phyloP scores from a whole-genome alignment of 2,888 invertebrate species.

The Xanthia icteritia region DNA sequence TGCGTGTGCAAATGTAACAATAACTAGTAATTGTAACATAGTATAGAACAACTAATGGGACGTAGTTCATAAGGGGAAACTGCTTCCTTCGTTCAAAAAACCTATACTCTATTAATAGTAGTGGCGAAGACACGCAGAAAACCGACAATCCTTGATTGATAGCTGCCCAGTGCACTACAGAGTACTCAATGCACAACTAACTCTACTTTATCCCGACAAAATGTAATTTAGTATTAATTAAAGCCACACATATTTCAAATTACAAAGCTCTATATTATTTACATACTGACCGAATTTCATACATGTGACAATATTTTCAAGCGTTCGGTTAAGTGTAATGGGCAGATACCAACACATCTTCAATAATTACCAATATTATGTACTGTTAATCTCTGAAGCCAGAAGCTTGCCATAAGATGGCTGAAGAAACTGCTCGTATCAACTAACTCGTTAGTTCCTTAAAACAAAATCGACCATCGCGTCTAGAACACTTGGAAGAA shows the following conservation, averaged over 20 bases:
- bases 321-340: conserved; percentile 20
- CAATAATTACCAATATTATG: conserved; percentile 46
- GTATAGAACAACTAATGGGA: conserved; percentile 51
- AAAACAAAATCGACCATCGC: conserved; percentile 10
- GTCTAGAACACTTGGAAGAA: conserved; percentile 29
- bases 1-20: conserved; percentile 68
- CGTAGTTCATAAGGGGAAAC: conserved; percentile 37
- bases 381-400: conserved; percentile 49
- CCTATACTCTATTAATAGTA: conserved; percentile 14
- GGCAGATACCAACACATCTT: conserved; percentile 48
- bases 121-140: conserved; percentile 42
- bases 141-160: conserved; percentile 27
- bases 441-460: conserved; percentile 29
- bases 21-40: conserved; percentile 55
- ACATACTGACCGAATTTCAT: conserved; percentile 24
- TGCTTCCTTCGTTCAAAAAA: conserved; percentile 30
- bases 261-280: conserved; percentile 22
- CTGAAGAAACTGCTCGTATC: conserved; percentile 16
- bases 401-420: conserved; percentile 19
- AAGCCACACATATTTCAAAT: conserved; percentile 43
- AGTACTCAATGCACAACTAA: conserved; percentile 17
- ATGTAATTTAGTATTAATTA: conserved; percentile 16
- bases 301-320: conserved; percentile 18
- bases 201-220: background rate
- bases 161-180: conserved; percentile 38